A percentile compares a stretch with the other conserved stretches of the same genome.
phyloP scores from a whole-genome alignment of 2,113 vertebrate species.

The Hippocampus zosterae region DNA sequence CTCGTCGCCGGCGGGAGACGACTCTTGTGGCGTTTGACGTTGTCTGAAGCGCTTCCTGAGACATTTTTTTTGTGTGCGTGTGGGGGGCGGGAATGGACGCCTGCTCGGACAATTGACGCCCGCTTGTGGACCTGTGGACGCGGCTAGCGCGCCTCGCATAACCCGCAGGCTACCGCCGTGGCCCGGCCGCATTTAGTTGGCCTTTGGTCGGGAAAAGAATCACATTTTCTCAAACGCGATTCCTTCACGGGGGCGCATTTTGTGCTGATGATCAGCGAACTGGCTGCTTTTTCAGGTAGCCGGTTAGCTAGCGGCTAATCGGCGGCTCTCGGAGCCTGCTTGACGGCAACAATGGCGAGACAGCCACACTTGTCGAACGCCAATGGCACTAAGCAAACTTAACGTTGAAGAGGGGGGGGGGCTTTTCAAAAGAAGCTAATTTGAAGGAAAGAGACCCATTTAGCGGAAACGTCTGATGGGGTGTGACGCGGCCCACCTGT shows the following conservation, averaged over 20 bases:
- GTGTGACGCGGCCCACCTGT: constrained; percentile 65
- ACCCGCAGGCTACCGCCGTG: no score
- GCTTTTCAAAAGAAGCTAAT: not conserved
- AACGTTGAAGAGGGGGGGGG: not conserved
- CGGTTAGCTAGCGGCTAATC: constrained; percentile 21
- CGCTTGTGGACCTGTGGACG: not conserved
- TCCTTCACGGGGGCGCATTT: rapidly evolving
- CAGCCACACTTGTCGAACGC: not conserved
- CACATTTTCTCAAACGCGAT: not conserved
- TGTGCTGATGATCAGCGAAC: not conserved
- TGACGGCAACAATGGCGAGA: not conserved
- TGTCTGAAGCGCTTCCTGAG: not conserved
- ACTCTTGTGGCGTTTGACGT: not conserved
- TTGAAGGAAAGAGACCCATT: not conserved
- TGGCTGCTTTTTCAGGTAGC: constrained; percentile 14
- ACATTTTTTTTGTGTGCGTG: not conserved
- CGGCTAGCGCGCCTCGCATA: not conserved
- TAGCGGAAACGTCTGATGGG: not conserved
- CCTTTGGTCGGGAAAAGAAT: not conserved
- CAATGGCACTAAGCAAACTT: no score
- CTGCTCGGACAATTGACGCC: not conserved
- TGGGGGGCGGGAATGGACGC: not conserved
- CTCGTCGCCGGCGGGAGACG: no score
- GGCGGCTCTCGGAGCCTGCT: constrained; percentile 9
- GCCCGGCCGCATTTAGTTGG: not conserved